Conservation (phyloP, 1,140 invertebrate genomes). For the Bombyx mandarina region DNA sequence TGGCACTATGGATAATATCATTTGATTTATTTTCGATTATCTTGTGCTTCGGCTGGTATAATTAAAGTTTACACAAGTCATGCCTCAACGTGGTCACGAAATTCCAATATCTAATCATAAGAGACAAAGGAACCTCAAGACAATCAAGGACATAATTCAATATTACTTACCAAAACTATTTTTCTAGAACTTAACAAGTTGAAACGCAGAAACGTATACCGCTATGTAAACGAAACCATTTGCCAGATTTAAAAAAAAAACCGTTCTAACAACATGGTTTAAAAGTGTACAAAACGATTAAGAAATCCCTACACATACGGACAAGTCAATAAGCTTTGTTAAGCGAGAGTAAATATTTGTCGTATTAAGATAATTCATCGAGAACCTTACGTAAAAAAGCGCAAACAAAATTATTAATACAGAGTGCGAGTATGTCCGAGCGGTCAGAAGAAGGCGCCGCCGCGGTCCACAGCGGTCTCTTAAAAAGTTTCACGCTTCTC, state of each 20-base stretch:
- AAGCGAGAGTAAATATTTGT: slow-evolving; percentile 48
- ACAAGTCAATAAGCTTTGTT: slow-evolving; percentile 30
- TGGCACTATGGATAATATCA: slow-evolving; percentile 60
- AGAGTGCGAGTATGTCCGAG: slow-evolving; percentile 6
- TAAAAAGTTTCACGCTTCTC: slow-evolving; percentile 58
- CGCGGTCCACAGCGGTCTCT: slow-evolving; percentile 35
- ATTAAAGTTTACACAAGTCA: slow-evolving; percentile 46
- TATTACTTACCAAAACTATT: no score
- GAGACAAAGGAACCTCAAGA: no score
- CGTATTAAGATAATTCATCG: slow-evolving; percentile 59
- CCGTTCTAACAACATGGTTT: slow-evolving; percentile 33
- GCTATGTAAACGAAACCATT: slow-evolving; percentile 39
- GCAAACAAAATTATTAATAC: slow-evolving; percentile 31
- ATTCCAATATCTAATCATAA: no score
- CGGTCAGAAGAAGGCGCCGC: slow-evolving; percentile 20
- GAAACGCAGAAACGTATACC: slow-evolving; percentile 30
- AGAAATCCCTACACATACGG: slow-evolving; percentile 29
- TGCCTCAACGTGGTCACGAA: no score
- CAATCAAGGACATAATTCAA: no score
- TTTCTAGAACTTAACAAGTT: slow-evolving; percentile 6
- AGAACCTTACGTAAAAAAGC: slow-evolving; percentile 32
- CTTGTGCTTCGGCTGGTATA: slow-evolving; percentile 52
- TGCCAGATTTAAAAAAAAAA: slow-evolving; percentile 25
- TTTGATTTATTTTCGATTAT: slow-evolving; percentile 66
- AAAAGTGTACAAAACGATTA: slow-evolving; percentile 37